phyloP scores from a whole-genome alignment of 2,113 vertebrate genomes.

The Gymnarchus niloticus region DNA sequence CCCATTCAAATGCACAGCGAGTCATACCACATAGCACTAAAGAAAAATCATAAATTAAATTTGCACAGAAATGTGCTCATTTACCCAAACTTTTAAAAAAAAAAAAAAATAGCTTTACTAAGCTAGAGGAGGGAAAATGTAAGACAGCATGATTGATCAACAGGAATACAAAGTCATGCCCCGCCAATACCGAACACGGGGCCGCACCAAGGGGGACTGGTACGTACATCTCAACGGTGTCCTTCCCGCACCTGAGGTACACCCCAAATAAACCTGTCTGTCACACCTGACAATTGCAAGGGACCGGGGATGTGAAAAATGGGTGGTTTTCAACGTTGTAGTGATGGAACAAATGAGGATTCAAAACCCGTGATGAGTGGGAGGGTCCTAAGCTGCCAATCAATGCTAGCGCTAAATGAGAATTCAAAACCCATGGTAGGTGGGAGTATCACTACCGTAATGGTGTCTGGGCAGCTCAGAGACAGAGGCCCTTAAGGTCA shows the following conservation, averaged over 20 bases:
- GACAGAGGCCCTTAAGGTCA: no score
- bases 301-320: no score
- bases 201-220: neutral
- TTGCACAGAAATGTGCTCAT: neutral
- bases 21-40: neutral
- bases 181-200: neutral
- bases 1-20: neutral
- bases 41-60: neutral
- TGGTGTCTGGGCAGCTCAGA: no score
- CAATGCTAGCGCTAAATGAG: no score
- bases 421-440: no score
- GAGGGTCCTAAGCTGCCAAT: no score
- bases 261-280: neutral
- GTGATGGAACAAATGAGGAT: no score
- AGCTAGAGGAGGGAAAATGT: no score
- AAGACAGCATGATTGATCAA: neutral
- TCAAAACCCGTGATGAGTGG: no score
- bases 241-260: neutral
- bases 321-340: no score
- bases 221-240: neutral
- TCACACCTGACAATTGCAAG: neutral
- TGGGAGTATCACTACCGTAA: no score
- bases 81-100: neutral
- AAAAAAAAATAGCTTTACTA: neutral
- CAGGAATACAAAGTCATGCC: neutral